Percentiles rank a stretch among this genome's conserved stretches.
Conservation (phyloP, 2,113 vertebrate species). For the Cranoglanis bouderius region DNA sequence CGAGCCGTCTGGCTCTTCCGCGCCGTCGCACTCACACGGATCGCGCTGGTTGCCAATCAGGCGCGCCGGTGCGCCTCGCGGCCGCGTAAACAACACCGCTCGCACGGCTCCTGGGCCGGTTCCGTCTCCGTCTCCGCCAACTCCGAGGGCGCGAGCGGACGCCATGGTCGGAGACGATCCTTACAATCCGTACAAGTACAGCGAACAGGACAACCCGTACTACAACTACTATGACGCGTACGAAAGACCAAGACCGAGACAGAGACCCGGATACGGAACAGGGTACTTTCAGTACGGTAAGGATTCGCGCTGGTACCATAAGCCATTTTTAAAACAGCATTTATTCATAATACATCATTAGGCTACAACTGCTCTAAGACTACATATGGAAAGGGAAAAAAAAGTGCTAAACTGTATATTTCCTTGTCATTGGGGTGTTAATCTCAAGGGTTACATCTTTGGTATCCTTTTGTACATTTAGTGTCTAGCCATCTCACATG, state of each 20-base stretch:
- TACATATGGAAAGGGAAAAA: background rate
- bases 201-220: constrained; percentile 88
- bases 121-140: background rate
- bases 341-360: background rate
- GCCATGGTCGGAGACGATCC: constrained; percentile 91
- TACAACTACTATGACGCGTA: constrained; percentile 95
- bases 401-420: background rate
- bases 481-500: background rate
- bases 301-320: constrained; percentile 36
- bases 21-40: constrained; percentile 23
- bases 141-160: constrained; percentile 70
- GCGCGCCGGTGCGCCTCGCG: constrained; percentile 58
- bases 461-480: background rate
- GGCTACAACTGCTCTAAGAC: too few relatives aligned
- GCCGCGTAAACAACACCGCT: constrained; percentile 57
- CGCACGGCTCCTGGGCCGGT: background rate
- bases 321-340: background rate
- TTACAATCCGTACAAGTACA: constrained; percentile 89
- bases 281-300: constrained; percentile 93
- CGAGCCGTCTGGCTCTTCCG: constrained; percentile 31
- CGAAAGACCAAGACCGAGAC: constrained; percentile 79
- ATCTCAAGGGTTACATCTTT: background rate
- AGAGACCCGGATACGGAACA: constrained; percentile 89
- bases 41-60: constrained; percentile 59
- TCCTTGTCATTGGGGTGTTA: background rate